A percentile compares a stretch with the other conserved stretches of the same genome.
These are phyloP conservation scores for Heteromurus nitidus DNA, from an alignment of 2,888 invertebrate species.

Conservation along the genomic window DNA sequence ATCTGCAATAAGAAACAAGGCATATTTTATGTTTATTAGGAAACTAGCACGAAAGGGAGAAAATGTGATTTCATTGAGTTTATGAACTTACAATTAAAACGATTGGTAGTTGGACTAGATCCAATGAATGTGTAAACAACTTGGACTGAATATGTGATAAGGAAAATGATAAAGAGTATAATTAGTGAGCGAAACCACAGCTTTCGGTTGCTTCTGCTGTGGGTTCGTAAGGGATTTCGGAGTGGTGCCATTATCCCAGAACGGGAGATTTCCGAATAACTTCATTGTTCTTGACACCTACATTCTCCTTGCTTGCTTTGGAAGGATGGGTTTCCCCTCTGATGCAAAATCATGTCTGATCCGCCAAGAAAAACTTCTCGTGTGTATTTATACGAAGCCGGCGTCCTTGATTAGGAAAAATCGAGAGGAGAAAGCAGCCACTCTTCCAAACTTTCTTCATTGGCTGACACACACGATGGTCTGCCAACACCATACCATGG, in stretches of 20 bases:
- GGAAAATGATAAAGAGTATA: constrained; percentile 34
- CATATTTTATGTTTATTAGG: too few species aligned
- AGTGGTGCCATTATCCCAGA: constrained; percentile 36
- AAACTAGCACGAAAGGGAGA: too few species aligned
- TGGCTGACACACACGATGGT: neutral
- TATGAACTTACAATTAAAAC: constrained; percentile 53
- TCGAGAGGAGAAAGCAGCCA: neutral
- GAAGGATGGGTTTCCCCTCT: neutral
- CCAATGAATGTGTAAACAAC: constrained; percentile 40
- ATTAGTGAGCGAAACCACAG: constrained; percentile 56
- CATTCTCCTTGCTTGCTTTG: neutral
- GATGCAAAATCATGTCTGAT: neutral
- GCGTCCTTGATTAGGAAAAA: constrained; percentile 10
- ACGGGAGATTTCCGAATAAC: neutral
- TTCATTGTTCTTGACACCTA: constrained; percentile 4
- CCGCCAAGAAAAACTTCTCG: neutral
- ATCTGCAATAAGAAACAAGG: constrained; percentile 33
- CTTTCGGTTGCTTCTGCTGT: constrained; percentile 37
- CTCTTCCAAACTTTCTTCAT: neutral
- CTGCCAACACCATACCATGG: neutral
- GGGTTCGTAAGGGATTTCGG: constrained; percentile 32
- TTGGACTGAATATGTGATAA: constrained; percentile 54
- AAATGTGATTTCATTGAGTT: neutral
- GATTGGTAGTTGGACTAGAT: constrained; percentile 36
- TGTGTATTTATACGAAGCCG: neutral